These are phyloP conservation scores for Bovichtus diacanthus DNA, from an alignment of 2,797 vertebrate genomes.

Conservation along the genomic window DNA sequence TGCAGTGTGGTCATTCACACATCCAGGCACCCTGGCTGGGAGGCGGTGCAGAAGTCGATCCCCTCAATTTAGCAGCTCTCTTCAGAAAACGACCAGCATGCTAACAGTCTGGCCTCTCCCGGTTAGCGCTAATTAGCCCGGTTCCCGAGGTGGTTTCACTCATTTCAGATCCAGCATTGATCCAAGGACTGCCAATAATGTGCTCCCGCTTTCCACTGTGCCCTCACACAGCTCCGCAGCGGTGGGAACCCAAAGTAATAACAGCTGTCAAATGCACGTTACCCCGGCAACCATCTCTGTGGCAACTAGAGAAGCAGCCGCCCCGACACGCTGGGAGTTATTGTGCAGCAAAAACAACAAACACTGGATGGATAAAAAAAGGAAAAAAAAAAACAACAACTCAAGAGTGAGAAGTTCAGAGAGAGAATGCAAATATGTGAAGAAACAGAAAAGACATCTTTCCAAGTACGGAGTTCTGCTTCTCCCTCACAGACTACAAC, in stretches of 20 bases:
- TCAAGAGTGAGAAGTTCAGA: slow-evolving; percentile 40
- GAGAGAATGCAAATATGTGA: slow-evolving; percentile 40
- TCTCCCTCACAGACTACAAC: not conserved
- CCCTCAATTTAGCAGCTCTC: slow-evolving; percentile 46
- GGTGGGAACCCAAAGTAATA: slow-evolving; percentile 69
- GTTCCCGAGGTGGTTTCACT: slow-evolving; percentile 68
- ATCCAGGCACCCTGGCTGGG: slow-evolving; percentile 25
- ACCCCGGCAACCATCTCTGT: slow-evolving; percentile 86
- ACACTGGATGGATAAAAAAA: slow-evolving; percentile 7
- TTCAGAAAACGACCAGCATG: slow-evolving; percentile 21
- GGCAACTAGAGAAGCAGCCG: slow-evolving; percentile 63
- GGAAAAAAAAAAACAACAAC: not conserved
- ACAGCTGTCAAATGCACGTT: slow-evolving; percentile 85
- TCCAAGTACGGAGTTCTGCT: not conserved
- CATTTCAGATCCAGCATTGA: slow-evolving; percentile 58
- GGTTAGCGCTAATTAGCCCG: slow-evolving; percentile 76
- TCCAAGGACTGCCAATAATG: slow-evolving; percentile 47
- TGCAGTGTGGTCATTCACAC: slow-evolving; percentile 39
- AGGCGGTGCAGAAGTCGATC: slow-evolving; percentile 41
- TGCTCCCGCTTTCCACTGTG: slow-evolving; percentile 61
- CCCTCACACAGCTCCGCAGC: slow-evolving; percentile 60
- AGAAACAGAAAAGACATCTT: slow-evolving; percentile 6
- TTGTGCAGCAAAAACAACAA: slow-evolving; percentile 39
- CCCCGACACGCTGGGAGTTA: slow-evolving; percentile 22
- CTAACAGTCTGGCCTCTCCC: slow-evolving; percentile 43